phyloP scores from a whole-genome alignment of 2,113 vertebrate genomes.

The Mobula birostris region DNA sequence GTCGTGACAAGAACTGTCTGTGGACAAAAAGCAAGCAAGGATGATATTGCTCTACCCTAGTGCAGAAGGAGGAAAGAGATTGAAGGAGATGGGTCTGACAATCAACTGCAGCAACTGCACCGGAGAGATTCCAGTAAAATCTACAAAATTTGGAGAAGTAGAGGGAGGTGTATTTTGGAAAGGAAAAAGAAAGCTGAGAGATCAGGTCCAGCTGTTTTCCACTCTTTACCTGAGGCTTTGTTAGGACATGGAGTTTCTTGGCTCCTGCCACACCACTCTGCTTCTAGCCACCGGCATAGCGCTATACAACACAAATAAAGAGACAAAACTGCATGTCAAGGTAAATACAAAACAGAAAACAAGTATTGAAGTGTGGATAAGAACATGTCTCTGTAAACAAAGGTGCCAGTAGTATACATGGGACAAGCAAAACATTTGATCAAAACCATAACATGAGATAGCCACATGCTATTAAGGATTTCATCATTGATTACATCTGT shows the following conservation, averaged over 20 bases:
- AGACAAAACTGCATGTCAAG: conserved; percentile 62
- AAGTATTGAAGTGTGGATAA: conserved; percentile 20
- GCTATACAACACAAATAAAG: conserved; percentile 70
- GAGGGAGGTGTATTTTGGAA: background rate
- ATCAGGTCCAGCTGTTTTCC: conserved; percentile 10
- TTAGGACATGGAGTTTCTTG: conserved; percentile 59
- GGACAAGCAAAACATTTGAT: background rate
- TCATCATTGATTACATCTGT: background rate
- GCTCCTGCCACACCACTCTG: conserved; percentile 80
- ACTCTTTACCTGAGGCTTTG: conserved; percentile 71
- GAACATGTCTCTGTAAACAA: conserved; percentile 13
- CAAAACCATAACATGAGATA: background rate
- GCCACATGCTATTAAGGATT: background rate
- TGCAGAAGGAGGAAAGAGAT: background rate
- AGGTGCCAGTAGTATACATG: background rate
- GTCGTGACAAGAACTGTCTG: background rate
- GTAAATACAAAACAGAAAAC: conserved; percentile 48
- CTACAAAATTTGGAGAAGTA: background rate
- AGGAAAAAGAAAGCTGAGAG: conserved; percentile 15
- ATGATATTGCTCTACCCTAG: background rate
- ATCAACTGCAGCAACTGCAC: conserved; percentile 14
- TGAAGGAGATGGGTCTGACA: conserved; percentile 6
- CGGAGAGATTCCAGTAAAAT: background rate
- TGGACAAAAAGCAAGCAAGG: background rate
- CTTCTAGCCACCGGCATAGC: conserved; percentile 90